phyloP scores from a whole-genome alignment of 2,113 vertebrate species.

The Gopherus flavomarginatus region DNA sequence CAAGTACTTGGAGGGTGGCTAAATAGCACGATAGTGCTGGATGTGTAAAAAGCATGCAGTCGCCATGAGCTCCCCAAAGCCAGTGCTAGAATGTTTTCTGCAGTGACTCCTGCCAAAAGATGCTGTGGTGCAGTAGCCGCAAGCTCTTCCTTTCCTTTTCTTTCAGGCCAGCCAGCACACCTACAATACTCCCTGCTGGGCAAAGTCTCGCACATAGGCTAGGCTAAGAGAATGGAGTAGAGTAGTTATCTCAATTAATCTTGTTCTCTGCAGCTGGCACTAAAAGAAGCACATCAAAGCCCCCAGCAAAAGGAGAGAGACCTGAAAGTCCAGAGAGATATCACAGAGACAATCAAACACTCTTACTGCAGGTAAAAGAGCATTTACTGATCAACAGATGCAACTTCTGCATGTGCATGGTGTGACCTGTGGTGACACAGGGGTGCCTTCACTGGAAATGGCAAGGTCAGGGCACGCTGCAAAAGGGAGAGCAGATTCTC shows the following conservation, averaged over 20 bases:
- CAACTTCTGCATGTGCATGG: background rate
- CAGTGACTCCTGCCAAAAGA: background rate
- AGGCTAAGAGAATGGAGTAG: background rate
- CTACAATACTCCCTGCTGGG: background rate
- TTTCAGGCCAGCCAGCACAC: background rate
- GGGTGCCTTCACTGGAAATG: no score
- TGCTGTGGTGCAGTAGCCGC: background rate
- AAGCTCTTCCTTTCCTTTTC: background rate
- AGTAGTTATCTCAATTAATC: background rate
- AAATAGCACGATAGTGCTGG: background rate
- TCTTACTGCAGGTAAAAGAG: conserved; percentile 88
- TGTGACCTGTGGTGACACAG: background rate
- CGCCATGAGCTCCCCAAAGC: rapidly evolving
- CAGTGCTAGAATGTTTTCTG: background rate
- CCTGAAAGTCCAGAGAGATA: conserved; percentile 77
- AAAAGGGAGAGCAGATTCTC: no score
- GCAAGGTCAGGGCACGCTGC: no score
- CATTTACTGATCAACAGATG: background rate
- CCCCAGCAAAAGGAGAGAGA: conserved; percentile 52
- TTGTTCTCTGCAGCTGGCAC: conserved; percentile 50
- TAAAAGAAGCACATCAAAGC: conserved; percentile 61
- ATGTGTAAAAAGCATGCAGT: background rate
- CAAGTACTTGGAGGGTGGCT: background rate
- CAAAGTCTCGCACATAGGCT: background rate
- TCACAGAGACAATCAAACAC: conserved; percentile 82